Conservation (phyloP, 2,797 vertebrate species). For the Mormyrus proboscirostris region DNA sequence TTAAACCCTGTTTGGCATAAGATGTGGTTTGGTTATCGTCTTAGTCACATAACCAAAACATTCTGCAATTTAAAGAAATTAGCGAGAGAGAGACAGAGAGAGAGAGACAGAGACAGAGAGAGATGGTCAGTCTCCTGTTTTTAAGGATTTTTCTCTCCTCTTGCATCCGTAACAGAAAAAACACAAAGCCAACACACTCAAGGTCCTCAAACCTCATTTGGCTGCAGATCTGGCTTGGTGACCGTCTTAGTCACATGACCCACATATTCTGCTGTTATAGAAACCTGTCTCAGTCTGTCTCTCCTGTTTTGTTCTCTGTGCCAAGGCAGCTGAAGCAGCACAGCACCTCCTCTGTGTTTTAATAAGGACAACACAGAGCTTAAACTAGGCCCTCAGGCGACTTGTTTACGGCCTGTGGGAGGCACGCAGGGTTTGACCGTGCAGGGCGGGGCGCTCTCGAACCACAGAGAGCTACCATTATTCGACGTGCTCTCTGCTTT, state of each 20-base stretch:
- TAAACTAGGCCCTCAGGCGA: not conserved
- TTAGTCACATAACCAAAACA: not conserved
- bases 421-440: not conserved
- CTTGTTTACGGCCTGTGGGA: conserved; percentile 17
- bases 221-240: not conserved
- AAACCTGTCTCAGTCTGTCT: not conserved
- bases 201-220: not conserved
- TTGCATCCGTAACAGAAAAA: not conserved
- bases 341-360: not conserved
- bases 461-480: not conserved
- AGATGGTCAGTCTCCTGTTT: not conserved
- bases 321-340: not conserved
- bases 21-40: not conserved
- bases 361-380: not conserved
- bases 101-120: not conserved
- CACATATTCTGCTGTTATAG: not conserved
- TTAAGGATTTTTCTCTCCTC: not conserved
- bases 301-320: not conserved
- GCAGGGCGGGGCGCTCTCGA: not conserved
- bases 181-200: not conserved
- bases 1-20: not conserved
- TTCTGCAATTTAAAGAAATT: not conserved
- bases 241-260: not conserved
- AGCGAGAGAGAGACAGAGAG: not conserved
- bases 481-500: not conserved